Conservation (phyloP, 2,888 invertebrate genomes). For the Myathropa florea region DNA sequence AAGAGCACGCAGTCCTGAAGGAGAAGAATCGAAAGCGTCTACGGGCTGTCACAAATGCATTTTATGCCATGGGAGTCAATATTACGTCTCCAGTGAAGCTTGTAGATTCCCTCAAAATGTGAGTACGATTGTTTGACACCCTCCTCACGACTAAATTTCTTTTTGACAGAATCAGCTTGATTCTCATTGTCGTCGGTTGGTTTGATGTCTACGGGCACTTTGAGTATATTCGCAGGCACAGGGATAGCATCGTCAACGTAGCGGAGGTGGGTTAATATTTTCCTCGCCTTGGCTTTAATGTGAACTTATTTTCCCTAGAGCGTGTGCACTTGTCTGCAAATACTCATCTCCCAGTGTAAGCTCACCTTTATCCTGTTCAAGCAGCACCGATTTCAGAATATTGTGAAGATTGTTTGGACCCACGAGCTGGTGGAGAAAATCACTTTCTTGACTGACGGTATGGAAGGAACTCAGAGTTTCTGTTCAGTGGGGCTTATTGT, state of each 20-base stretch:
- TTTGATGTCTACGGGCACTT: slow-evolving; percentile 9
- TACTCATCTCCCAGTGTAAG: slow-evolving; percentile 29
- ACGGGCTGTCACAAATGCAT: not conserved
- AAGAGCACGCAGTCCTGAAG: not conserved
- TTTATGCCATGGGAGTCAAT: slow-evolving; percentile 33
- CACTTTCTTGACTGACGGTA: slow-evolving; percentile 24
- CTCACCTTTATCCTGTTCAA: slow-evolving; percentile 12
- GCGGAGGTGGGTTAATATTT: slow-evolving; percentile 10
- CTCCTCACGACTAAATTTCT: not conserved
- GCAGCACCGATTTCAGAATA: slow-evolving; percentile 21
- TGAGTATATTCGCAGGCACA: not conserved
- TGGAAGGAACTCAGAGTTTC: no score
- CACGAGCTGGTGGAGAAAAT: slow-evolving; percentile 45
- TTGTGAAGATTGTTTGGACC: slow-evolving; percentile 12
- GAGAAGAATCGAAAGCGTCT: slow-evolving; percentile 34
- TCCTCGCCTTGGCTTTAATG: not conserved
- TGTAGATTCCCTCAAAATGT: slow-evolving; percentile 31
- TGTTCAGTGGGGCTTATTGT: not conserved
- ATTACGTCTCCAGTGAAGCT: slow-evolving; percentile 1
- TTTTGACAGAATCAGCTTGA: not conserved
- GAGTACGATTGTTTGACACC: not conserved
- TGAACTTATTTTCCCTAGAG: slow-evolving; percentile 1
- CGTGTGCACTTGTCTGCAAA: slow-evolving; percentile 32
- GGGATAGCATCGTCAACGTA: slow-evolving; percentile 1
- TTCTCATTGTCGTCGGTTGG: not conserved